phyloP scores from a whole-genome alignment of 2,797 vertebrate genomes.

The Sebastes itinus region DNA sequence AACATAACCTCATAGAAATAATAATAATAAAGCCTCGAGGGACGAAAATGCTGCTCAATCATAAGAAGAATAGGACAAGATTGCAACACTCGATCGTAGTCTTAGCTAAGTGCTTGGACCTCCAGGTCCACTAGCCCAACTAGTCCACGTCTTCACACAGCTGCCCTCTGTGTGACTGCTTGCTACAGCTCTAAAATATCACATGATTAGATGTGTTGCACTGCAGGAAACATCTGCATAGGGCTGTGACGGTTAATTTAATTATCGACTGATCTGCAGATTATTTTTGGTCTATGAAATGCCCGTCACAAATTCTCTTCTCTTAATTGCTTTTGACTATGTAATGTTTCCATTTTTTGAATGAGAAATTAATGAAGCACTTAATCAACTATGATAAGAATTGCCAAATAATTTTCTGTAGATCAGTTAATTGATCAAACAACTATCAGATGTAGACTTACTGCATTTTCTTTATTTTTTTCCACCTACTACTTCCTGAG shows the following conservation, averaged over 20 bases:
- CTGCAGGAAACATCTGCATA: constrained; percentile 1
- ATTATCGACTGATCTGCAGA: background rate
- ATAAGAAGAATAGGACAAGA: background rate
- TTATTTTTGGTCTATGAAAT: background rate
- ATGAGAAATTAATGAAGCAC: background rate
- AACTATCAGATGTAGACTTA: too few relatives aligned
- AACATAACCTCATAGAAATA: background rate
- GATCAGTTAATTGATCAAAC: too few relatives aligned
- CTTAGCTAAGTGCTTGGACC: background rate
- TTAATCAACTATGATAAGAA: background rate
- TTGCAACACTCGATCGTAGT: background rate
- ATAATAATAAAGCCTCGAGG: background rate
- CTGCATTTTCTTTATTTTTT: too few relatives aligned
- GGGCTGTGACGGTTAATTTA: background rate
- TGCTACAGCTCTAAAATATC: constrained; percentile 1
- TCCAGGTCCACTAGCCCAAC: background rate
- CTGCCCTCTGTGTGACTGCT: constrained; percentile 12
- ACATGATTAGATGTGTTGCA: background rate
- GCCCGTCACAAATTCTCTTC: background rate
- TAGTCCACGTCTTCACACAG: background rate
- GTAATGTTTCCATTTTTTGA: background rate
- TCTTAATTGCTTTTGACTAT: background rate
- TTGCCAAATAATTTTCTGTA: too few relatives aligned
- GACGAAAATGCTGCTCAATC: background rate
- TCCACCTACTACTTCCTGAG: too few relatives aligned